A percentile compares a stretch with the other conserved stretches of the same genome.
Conservation (phyloP, 2,888 invertebrate genomes). For the Tipula helvola region DNA sequence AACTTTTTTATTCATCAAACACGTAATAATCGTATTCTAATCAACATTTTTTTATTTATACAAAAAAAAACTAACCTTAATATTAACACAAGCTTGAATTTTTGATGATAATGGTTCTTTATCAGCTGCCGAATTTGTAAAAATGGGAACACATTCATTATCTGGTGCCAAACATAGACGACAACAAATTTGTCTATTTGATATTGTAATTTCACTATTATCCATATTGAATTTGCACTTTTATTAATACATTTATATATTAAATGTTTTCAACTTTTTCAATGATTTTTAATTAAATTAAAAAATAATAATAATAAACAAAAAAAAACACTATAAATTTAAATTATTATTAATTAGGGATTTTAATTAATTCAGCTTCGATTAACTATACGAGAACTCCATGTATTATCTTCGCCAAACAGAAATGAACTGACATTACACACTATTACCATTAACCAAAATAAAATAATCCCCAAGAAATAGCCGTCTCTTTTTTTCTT, state of each 20-base stretch:
- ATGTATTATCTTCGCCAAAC: slow-evolving; percentile 11
- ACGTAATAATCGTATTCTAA: neutral
- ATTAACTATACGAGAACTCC: slow-evolving; percentile 1
- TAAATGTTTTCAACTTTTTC: neutral
- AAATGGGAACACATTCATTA: slow-evolving; percentile 36
- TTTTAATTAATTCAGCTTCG: neutral
- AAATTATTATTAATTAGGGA: slow-evolving; percentile 8
- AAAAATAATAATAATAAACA: neutral
- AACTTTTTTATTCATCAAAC: neutral
- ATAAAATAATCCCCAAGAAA: neutral
- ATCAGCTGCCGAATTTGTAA: slow-evolving; percentile 36
- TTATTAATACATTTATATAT: slow-evolving; percentile 5
- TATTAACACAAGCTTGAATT: slow-evolving; percentile 34
- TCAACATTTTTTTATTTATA: neutral
- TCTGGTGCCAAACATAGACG: slow-evolving; percentile 36
- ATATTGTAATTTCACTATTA: slow-evolving; percentile 20
- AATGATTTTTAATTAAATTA: neutral
- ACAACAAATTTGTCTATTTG: slow-evolving; percentile 32
- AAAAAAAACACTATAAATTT: neutral
- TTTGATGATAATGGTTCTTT: slow-evolving; percentile 34
- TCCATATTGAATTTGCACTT: slow-evolving; percentile 17
- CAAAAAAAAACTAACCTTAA: slow-evolving; percentile 30
- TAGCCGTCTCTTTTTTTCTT: slow-evolving; percentile 6
- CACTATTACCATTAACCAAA: slow-evolving; percentile 9
- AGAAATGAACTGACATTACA: slow-evolving; percentile 13